Evolutionary conservation across 2,888 invertebrate genomes (phyloP).

Genomic region (Trichopria drosophilae): DNA sequence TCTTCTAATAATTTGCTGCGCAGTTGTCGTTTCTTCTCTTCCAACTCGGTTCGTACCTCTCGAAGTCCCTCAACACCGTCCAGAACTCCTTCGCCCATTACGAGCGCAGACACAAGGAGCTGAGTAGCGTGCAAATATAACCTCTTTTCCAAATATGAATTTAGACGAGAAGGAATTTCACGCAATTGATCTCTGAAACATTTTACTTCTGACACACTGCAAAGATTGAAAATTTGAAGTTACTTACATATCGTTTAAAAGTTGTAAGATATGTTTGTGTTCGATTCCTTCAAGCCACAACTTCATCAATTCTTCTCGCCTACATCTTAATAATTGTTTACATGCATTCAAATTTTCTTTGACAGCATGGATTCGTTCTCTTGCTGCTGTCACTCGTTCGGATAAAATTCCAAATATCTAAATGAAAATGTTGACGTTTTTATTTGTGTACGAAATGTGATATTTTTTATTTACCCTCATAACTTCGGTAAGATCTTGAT

Average conservation of each 20-base stretch:
- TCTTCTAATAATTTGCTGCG: slow-evolving; percentile 72
- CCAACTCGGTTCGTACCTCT: slow-evolving; percentile 76
- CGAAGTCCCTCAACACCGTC: slow-evolving; percentile 82
- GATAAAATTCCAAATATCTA: slow-evolving; percentile 78
- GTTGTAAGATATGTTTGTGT: slow-evolving; percentile 85
- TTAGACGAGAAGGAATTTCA: slow-evolving; percentile 72
- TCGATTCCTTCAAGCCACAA: slow-evolving; percentile 96
- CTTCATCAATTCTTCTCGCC: slow-evolving; percentile 88
- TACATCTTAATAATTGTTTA: slow-evolving; percentile 82
- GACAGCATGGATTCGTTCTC: slow-evolving; percentile 75
- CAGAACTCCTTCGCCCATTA: slow-evolving; percentile 71
- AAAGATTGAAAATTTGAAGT: slow-evolving; percentile 12
- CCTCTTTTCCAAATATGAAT: slow-evolving; percentile 69
- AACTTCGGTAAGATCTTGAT: slow-evolving; percentile 83
- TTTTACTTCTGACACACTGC: not conserved
- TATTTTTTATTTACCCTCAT: slow-evolving; percentile 63
- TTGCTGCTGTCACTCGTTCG: slow-evolving; percentile 73
- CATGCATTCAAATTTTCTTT: slow-evolving; percentile 83
- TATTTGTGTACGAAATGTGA: slow-evolving; percentile 6
- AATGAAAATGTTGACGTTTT: slow-evolving; percentile 43
- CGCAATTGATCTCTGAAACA: slow-evolving; percentile 71
- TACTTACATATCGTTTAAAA: slow-evolving; percentile 86
- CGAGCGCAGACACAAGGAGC: slow-evolving; percentile 72
- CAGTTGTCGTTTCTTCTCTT: slow-evolving; percentile 69
- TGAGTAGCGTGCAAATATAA: slow-evolving; percentile 86